Evolutionary conservation across 2,888 invertebrate genomes (phyloP), one percentile per base, ranked within the genome.

Genomic region (Aethes cnicana): DNA sequence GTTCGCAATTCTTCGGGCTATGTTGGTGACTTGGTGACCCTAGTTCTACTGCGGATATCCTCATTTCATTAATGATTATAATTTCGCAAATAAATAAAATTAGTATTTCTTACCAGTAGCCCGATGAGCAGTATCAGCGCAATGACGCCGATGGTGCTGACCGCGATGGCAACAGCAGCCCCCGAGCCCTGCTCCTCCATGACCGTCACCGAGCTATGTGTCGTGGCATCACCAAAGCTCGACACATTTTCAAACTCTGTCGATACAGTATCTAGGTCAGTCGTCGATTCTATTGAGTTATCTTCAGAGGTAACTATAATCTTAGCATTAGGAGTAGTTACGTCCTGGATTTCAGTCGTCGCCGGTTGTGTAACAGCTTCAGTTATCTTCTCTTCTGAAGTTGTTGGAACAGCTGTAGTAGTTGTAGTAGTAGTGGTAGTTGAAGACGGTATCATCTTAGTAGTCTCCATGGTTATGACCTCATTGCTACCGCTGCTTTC

Each of bases 121-220:
- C 94, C 94, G 47, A 95, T 94, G n/a, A 96, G 86, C 7, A 96
- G 84, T 30, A 96, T 84, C 44, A 96, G 83, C 35, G 95, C 95
- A 41, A 95, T 91, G 9, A 95, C 94, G 4, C 95, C 96, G 47
- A 96, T 94, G 7, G 94, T 93, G 59, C 95, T 95, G 53, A 96
- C 94, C 4, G 94, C 93, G 54, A 96, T 94, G 8, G 96, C 96
- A 7, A 95, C 94, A 42, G 95, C 93, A 3, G 95, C 94, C 48
- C 94, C 94, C 0, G 92, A 91, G 32, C 92, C 91, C 2, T 90
- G 85, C 25, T 85, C 87, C 4, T 72, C 81, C 64, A 65, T 78
- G 55, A 56, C 72, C 61, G 66, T 76, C 17, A 68, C 76, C 17
- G 75, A 81, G 20, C 72, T 77, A 64, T 77, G 86, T 47, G 80